These are phyloP conservation scores for Pangasius macronema DNA, from an alignment of 2,797 vertebrate genomes.

Conservation along the genomic window DNA sequence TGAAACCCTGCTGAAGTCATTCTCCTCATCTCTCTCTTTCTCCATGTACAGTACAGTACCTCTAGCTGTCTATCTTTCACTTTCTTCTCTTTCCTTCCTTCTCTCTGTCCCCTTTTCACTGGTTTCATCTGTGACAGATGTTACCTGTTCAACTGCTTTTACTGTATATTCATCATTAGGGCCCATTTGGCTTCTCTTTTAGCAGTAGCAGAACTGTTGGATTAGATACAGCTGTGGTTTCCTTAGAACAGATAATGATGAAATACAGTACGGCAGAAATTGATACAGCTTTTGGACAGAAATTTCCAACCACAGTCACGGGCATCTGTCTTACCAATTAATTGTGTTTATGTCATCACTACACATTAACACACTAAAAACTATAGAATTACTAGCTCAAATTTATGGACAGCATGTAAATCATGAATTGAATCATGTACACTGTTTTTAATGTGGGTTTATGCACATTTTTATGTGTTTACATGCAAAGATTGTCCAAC, in stretches of 20 bases:
- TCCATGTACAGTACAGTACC: not conserved
- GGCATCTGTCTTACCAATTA: not conserved
- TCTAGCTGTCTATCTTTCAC: slow-evolving; percentile 32
- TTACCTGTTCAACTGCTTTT: slow-evolving; percentile 24
- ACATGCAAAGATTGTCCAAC: not conserved
- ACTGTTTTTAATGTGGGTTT: not conserved
- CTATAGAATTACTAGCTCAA: not conserved
- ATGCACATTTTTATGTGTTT: not conserved
- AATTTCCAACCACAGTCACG: slow-evolving; percentile 46
- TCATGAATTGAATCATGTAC: not conserved
- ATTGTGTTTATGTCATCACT: not conserved
- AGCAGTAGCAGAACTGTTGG: slow-evolving; percentile 29
- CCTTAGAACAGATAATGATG: slow-evolving; percentile 43
- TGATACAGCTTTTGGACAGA: slow-evolving; percentile 53
- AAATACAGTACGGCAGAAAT: slow-evolving; percentile 45
- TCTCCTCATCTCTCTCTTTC: slow-evolving; percentile 27
- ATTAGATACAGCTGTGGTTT: slow-evolving; percentile 43
- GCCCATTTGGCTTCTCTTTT: not conserved
- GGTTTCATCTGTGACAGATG: slow-evolving; percentile 28
- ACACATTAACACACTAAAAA: not conserved
- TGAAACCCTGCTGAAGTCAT: slow-evolving; percentile 33
- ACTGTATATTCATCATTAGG: slow-evolving; percentile 10
- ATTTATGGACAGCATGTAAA: not conserved
- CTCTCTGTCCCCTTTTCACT: slow-evolving; percentile 22
- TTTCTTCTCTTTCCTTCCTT: not conserved